phyloP scores from a whole-genome alignment of 1,140 invertebrate species.

The Hylyphantes graminicola region DNA sequence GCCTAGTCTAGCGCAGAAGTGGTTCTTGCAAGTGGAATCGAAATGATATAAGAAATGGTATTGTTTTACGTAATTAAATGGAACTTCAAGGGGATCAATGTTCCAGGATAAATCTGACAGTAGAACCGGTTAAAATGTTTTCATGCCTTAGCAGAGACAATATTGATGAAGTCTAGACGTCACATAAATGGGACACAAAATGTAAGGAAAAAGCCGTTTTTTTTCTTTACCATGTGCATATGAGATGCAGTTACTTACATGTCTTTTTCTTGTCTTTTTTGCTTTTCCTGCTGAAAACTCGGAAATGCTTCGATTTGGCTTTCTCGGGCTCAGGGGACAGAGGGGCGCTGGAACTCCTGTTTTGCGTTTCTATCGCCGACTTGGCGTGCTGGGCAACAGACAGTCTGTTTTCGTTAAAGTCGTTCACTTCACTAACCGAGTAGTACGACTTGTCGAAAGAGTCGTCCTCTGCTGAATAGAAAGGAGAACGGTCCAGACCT shows the following conservation, averaged over 20 bases:
- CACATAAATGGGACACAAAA: too few species aligned
- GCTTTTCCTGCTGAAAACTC: constrained; percentile 34
- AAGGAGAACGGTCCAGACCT: constrained; percentile 32
- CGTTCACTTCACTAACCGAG: background rate
- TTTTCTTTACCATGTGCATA: too few species aligned
- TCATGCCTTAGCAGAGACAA: too few species aligned
- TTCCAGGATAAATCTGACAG: too few species aligned
- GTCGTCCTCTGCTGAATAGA: constrained; percentile 22
- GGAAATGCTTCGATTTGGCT: constrained; percentile 33
- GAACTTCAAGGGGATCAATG: too few species aligned
- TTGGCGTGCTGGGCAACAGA: background rate
- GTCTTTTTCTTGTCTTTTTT: constrained; percentile 50
- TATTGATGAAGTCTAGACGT: too few species aligned
- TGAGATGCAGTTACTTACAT: constrained; percentile 42
- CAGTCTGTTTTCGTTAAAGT: constrained; percentile 20
- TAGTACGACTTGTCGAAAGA: background rate
- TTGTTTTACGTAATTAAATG: too few species aligned
- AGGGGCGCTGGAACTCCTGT: constrained; percentile 27
- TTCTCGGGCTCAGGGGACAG: constrained; percentile 10
- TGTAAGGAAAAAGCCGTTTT: too few species aligned
- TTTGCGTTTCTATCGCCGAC: background rate
- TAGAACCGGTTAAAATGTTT: too few species aligned
- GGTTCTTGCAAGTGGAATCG: too few species aligned
- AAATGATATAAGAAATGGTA: too few species aligned
- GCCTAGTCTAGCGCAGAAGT: too few species aligned